These are phyloP conservation scores for Entosphenus tridentatus DNA, from an alignment of 2,113 vertebrate species.

Conservation along the genomic window DNA sequence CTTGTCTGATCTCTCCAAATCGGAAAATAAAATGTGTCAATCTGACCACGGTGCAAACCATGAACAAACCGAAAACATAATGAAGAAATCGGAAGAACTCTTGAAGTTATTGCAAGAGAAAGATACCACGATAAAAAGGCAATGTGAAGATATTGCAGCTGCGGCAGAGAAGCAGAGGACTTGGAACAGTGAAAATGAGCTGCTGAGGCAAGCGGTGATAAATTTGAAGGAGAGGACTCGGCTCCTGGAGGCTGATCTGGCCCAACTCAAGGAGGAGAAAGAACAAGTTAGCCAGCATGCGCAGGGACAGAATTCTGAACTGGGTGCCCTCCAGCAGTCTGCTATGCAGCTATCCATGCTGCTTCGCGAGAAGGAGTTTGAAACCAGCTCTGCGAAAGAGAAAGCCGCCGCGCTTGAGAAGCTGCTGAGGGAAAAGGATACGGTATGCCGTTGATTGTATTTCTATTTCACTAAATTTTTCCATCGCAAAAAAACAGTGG, in stretches of 20 bases:
- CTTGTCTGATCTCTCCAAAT: constrained; percentile 31
- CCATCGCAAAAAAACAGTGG: not conserved
- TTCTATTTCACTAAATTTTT: not conserved
- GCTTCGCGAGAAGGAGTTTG: constrained; percentile 72
- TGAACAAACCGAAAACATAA: too few relatives aligned
- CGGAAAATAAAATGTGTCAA: constrained; percentile 22
- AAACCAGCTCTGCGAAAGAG: constrained; percentile 48
- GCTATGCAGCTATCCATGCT: constrained; percentile 88
- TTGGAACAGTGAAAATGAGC: constrained; percentile 69
- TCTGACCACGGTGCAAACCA: too few relatives aligned
- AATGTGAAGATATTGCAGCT: constrained; percentile 55
- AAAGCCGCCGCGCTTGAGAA: constrained; percentile 66
- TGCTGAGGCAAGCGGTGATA: constrained; percentile 78
- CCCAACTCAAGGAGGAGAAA: constrained; percentile 68
- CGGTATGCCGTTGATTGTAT: constrained; percentile 27
- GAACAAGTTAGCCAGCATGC: constrained; percentile 36
- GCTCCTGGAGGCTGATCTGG: constrained; percentile 57
- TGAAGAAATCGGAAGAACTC: constrained; percentile 15
- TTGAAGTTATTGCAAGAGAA: constrained; percentile 65
- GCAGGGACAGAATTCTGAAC: constrained; percentile 63
- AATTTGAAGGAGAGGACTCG: constrained; percentile 73
- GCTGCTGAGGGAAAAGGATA: constrained; percentile 66
- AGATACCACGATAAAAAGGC: constrained; percentile 76
- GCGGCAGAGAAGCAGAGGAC: constrained; percentile 50
- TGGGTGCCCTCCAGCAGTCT: constrained; percentile 72